Evolutionary conservation across 37 sponge, comb jelly and placozoan genomes (phyloP).

Genomic region (Oopsacas minuta): DNA sequence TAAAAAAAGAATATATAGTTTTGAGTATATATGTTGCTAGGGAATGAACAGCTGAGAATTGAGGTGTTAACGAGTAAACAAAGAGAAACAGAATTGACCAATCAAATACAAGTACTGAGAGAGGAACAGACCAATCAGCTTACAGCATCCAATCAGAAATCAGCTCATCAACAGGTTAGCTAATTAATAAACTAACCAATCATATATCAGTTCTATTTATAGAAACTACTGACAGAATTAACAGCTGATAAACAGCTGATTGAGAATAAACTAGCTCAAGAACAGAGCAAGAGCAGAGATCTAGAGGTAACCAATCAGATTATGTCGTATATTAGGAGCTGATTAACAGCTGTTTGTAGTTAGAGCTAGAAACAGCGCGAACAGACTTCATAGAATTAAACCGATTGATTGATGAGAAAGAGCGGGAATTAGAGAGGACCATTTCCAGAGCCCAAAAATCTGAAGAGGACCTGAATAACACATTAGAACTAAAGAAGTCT

Average conservation of each 20-base stretch:
- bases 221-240: background rate
- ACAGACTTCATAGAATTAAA: conserved; percentile 1
- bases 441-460: background rate
- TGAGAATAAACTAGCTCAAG: background rate
- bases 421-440: background rate
- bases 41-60: background rate
- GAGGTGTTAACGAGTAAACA: background rate
- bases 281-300: background rate
- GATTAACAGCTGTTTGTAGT: background rate
- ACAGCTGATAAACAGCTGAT: background rate
- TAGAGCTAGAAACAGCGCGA: background rate
- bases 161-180: background rate
- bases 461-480: background rate
- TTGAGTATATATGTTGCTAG: background rate
- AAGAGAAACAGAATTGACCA: background rate
- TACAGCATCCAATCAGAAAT: background rate
- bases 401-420: background rate
- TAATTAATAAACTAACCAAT: background rate
- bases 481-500: background rate
- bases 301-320: background rate
- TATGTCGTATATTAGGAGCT: background rate
- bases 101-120: background rate
- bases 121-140: background rate
- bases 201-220: background rate
- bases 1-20: no score